Conservation (phyloP, 2,797 vertebrate genomes). For the Petrocephalus schoutedeni region DNA sequence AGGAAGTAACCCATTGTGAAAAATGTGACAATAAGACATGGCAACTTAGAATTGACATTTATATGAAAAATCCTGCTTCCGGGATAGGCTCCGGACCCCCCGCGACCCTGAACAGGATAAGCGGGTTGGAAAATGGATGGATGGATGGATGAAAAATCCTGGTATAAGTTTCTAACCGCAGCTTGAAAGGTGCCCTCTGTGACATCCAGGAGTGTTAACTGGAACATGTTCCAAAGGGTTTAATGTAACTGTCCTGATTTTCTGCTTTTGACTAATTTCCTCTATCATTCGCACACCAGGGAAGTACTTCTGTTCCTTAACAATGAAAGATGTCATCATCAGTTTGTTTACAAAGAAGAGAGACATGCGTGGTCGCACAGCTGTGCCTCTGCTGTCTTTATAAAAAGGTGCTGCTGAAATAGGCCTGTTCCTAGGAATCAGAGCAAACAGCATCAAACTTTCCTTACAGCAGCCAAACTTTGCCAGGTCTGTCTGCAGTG, state of each 20-base stretch:
- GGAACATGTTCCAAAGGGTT: not conserved
- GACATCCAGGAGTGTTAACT: not conserved
- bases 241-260: slow-evolving; percentile 24
- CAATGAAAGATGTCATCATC: slow-evolving; percentile 16
- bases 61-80: not conserved
- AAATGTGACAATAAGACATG: not conserved
- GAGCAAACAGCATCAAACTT: not conserved
- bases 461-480: not conserved
- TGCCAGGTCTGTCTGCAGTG: not conserved
- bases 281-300: slow-evolving; percentile 16
- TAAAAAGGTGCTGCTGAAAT: not conserved
- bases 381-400: not conserved
- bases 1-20: slow-evolving; percentile 60
- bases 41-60: not conserved
- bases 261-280: slow-evolving; percentile 23
- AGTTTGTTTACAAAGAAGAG: slow-evolving; percentile 16
- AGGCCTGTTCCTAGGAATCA: not conserved
- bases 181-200: slow-evolving; percentile 1
- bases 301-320: not conserved
- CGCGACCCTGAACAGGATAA: too few species aligned
- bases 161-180: not conserved
- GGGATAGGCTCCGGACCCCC: too few species aligned
- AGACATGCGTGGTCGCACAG: not conserved
- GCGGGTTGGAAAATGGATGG: too few species aligned
- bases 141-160: not conserved